These are phyloP conservation scores for Astreopora myriophthalma DNA, from an alignment of 64 coral and sea anemone species.

Conservation along the genomic window DNA sequence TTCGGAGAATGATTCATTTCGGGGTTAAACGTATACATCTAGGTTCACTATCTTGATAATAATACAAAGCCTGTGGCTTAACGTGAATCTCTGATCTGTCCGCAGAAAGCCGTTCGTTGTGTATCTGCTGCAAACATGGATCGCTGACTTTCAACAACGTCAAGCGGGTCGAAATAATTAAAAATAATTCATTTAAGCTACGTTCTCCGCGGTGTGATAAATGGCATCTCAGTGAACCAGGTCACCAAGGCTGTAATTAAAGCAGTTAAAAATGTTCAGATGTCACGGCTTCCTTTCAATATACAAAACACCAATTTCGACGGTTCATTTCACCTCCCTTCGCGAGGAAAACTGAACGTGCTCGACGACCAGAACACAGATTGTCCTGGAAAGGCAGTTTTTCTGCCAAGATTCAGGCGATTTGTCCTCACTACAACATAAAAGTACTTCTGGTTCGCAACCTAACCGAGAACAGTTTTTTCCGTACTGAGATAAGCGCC, in stretches of 20 bases:
- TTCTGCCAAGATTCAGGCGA: not conserved
- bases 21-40: slow-evolving; percentile 23
- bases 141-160: not conserved
- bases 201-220: not conserved
- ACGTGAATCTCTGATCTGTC: not conserved
- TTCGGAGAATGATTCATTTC: slow-evolving; percentile 31
- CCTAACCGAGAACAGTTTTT: not conserved
- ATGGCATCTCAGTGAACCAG: not conserved
- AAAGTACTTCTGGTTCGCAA: slow-evolving; percentile 8
- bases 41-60: not conserved
- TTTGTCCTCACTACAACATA: not conserved
- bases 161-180: not conserved
- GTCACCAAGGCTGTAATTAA: not conserved
- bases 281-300: not conserved
- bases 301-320: slow-evolving; percentile 23
- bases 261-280: not conserved
- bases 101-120: too few relatives aligned
- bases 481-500: not conserved
- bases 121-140: not conserved
- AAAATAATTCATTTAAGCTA: not conserved
- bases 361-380: not conserved
- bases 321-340: slow-evolving; percentile 22
- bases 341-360: not conserved
- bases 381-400: not conserved
- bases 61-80: not conserved